Conservation (phyloP, 2,113 vertebrate species). For the Nipponia nippon region DNA sequence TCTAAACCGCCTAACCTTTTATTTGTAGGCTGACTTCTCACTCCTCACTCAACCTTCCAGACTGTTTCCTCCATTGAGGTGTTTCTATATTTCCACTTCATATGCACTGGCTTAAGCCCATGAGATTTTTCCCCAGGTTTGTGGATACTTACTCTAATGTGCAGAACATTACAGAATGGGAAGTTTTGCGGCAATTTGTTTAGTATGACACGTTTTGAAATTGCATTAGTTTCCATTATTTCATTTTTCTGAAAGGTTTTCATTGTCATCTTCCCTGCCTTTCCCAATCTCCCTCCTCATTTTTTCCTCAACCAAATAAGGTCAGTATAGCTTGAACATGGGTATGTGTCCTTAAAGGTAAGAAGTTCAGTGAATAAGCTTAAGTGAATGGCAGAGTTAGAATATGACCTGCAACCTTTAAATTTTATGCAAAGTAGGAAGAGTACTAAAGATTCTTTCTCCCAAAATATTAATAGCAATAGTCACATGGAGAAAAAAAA, state of each 20-base stretch:
- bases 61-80: not conserved
- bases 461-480: not conserved
- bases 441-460: not conserved
- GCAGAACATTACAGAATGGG: not conserved
- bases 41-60: not conserved
- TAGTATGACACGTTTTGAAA: not conserved
- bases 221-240: not conserved
- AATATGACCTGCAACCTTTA: not conserved
- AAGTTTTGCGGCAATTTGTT: not conserved
- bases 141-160: not conserved
- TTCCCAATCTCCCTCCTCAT: not conserved
- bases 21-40: not conserved
- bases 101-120: not conserved
- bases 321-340: not conserved
- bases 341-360: not conserved
- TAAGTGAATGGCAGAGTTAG: not conserved
- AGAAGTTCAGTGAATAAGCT: not conserved
- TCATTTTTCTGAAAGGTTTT: not conserved
- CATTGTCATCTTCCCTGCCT: not conserved
- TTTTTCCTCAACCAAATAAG: not conserved
- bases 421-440: not conserved
- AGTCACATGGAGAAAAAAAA: not conserved
- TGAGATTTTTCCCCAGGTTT: not conserved
- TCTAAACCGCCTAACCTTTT: not conserved
- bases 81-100: not conserved